A percentile compares a stretch with the other conserved stretches of the same genome.
Evolutionary conservation across 2,113 vertebrate species (phyloP).

Genomic region (Grallaria varia): DNA sequence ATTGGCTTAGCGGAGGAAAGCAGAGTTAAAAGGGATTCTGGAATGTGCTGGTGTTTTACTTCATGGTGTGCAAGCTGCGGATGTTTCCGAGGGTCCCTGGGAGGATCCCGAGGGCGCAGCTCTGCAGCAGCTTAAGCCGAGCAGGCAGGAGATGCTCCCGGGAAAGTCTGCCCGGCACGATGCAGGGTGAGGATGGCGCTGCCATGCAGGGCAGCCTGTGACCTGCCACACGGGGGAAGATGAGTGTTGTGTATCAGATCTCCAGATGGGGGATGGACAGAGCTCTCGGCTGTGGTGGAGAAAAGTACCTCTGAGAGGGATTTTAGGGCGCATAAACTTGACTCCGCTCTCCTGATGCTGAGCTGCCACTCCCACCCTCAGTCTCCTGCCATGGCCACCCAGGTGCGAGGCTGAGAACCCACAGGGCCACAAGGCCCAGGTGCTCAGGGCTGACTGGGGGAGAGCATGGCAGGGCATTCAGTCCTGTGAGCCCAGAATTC

Average conservation of each 20-base stretch:
- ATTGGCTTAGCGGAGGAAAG: neutral
- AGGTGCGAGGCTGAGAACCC: neutral
- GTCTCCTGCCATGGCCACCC: neutral
- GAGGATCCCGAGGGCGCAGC: neutral
- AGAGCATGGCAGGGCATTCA: neutral
- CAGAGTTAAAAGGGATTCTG: neutral
- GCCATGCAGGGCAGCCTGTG: neutral
- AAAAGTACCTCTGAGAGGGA: neutral
- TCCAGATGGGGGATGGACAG: neutral
- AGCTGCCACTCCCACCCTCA: neutral
- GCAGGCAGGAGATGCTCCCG: neutral
- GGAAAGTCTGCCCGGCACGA: neutral
- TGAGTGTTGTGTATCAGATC: neutral
- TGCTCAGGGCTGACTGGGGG: neutral
- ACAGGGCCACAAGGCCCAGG: rapidly evolving
- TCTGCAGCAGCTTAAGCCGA: neutral
- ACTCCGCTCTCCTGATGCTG: neutral
- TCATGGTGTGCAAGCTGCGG: neutral
- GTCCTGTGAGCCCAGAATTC: neutral
- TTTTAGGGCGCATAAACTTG: neutral
- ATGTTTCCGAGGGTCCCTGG: neutral
- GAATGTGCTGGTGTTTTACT: neutral
- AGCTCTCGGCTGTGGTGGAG: neutral
- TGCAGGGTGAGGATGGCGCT: neutral
- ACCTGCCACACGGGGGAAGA: neutral